These are phyloP conservation scores for Morone chrysops DNA, from an alignment of 2,113 vertebrate genomes.

Conservation along the genomic window DNA sequence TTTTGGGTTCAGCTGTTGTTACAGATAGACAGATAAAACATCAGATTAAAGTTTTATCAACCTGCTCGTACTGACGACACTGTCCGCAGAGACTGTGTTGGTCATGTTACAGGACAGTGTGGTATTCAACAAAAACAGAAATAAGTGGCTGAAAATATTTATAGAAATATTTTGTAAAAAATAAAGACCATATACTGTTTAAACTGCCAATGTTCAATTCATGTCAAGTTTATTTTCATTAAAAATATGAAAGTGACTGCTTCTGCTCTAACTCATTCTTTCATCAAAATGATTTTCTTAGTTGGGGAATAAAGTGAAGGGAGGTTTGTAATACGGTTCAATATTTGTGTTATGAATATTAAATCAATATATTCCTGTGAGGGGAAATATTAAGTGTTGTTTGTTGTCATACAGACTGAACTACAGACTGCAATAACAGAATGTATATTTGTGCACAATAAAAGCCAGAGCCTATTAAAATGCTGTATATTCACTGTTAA, in stretches of 20 bases:
- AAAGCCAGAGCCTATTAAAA: too few species aligned
- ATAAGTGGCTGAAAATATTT: slow-evolving; percentile 6
- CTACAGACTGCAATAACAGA: background rate
- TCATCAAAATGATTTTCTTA: too few species aligned
- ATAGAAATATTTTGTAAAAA: slow-evolving; percentile 25
- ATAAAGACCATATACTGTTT: slow-evolving; percentile 55
- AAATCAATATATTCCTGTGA: background rate
- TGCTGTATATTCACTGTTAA: too few species aligned
- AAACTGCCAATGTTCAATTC: slow-evolving; percentile 34
- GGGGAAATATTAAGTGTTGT: too few species aligned
- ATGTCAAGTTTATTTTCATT: slow-evolving; percentile 66
- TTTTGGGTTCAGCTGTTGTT: slow-evolving; percentile 3
- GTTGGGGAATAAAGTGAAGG: background rate
- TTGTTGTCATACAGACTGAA: too few species aligned
- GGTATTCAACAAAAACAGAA: background rate
- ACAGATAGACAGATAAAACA: background rate
- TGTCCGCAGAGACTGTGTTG: background rate
- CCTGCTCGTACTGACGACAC: background rate
- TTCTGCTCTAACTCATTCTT: background rate
- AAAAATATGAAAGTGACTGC: slow-evolving; percentile 32
- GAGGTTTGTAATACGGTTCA: background rate
- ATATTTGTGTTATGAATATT: background rate
- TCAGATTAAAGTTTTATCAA: background rate
- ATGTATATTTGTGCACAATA: background rate
- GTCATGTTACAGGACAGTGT: background rate